Conservation (phyloP, 2,888 invertebrate species). For the Melanotus villosus region DNA sequence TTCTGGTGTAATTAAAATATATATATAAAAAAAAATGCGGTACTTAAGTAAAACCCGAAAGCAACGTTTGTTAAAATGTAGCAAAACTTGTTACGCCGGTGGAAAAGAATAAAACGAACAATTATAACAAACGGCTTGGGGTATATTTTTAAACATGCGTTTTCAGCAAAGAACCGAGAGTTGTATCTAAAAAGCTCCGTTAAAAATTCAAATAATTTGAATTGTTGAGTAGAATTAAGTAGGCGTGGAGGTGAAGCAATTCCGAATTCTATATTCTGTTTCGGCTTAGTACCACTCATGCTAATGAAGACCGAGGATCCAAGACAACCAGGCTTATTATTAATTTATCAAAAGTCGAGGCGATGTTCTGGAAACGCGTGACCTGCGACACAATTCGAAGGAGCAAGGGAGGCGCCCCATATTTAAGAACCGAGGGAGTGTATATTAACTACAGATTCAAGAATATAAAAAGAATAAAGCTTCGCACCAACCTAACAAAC, state of each 20-base stretch:
- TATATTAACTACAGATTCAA: background rate
- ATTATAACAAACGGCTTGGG: background rate
- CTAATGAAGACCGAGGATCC: slow-evolving; percentile 45
- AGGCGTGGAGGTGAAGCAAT: slow-evolving; percentile 28
- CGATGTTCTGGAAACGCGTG: slow-evolving; percentile 46
- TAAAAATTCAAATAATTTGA: slow-evolving; percentile 38
- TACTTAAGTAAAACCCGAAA: background rate
- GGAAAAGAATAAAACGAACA: slow-evolving; percentile 7
- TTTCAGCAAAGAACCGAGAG: background rate
- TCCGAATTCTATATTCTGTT: slow-evolving; percentile 44
- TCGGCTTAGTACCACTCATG: slow-evolving; percentile 42
- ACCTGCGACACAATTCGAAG: slow-evolving; percentile 43
- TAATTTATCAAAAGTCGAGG: slow-evolving; percentile 48
- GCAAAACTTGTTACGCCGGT: background rate
- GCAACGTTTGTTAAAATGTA: slow-evolving; percentile 15
- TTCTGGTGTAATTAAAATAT: no score
- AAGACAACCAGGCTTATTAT: slow-evolving; percentile 46
- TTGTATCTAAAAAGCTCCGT: slow-evolving; percentile 2
- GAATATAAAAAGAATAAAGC: background rate
- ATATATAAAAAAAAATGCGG: no score
- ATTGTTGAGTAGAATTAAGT: slow-evolving; percentile 35
- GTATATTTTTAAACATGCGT: background rate
- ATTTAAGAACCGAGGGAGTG: slow-evolving; percentile 17
- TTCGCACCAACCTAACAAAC: no score
- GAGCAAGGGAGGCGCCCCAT: slow-evolving; percentile 4